Conservation (phyloP, 2,888 invertebrate species). For the Odontocolon sp. region DNA sequence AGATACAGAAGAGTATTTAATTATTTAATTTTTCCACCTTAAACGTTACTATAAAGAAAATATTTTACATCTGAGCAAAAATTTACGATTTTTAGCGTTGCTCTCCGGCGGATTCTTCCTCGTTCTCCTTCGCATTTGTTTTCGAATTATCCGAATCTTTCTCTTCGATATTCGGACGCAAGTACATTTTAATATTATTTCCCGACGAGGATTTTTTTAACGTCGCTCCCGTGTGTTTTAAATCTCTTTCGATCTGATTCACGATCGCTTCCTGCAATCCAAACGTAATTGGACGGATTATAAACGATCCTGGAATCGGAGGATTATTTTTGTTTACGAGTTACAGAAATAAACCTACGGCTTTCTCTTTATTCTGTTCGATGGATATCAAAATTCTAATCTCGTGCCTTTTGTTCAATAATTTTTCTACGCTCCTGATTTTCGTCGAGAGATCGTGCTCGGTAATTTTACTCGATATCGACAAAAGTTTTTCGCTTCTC, state of each 20-base stretch:
- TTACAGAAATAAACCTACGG: slow-evolving; percentile 57
- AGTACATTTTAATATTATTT: slow-evolving; percentile 23
- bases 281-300: background rate
- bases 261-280: slow-evolving; percentile 23
- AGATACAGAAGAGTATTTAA: slow-evolving; percentile 28
- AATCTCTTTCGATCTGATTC: slow-evolving; percentile 10
- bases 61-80: background rate
- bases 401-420: slow-evolving; percentile 74
- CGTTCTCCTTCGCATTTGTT: background rate
- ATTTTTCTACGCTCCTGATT: slow-evolving; percentile 73
- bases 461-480: slow-evolving; percentile 74
- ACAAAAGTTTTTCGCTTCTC: slow-evolving; percentile 73
- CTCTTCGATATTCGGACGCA: slow-evolving; percentile 19
- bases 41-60: background rate
- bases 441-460: slow-evolving; percentile 78
- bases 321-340: background rate
- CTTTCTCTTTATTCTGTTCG: slow-evolving; percentile 61
- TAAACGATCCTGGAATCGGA: background rate
- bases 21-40: background rate
- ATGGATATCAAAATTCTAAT: slow-evolving; percentile 72
- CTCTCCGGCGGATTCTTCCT: background rate
- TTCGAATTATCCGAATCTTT: background rate
- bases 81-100: background rate
- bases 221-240: background rate
- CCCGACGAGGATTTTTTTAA: background rate